Conservation (phyloP, 2,113 vertebrate genomes). For the Cyprinus carpio region DNA sequence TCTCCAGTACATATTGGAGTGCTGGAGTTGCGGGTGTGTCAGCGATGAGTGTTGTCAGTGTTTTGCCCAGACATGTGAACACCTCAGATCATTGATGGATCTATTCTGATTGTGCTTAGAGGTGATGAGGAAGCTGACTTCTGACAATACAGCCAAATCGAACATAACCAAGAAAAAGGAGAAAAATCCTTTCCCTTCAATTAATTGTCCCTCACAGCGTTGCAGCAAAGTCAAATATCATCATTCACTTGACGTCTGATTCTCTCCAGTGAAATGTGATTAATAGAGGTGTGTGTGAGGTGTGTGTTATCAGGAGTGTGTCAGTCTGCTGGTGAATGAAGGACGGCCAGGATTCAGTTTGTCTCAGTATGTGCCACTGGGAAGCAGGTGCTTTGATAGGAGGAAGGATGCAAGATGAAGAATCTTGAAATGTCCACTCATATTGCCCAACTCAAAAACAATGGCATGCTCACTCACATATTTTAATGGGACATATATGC, state of each 20-base stretch:
- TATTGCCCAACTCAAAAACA: background rate
- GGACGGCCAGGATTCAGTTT: conserved; percentile 40
- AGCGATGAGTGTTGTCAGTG: background rate
- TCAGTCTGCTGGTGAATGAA: conserved; percentile 34
- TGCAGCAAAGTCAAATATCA: conserved; percentile 38
- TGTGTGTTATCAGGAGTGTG: conserved; percentile 23
- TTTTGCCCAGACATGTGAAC: conserved; percentile 7
- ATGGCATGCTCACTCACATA: background rate
- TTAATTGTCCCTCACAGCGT: conserved; percentile 6
- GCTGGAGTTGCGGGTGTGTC: background rate
- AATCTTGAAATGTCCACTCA: background rate
- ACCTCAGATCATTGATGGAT: background rate
- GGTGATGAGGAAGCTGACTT: background rate
- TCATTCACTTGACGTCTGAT: conserved; percentile 26
- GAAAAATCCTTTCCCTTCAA: background rate
- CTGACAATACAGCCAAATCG: background rate
- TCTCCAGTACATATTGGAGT: background rate
- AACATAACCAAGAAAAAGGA: background rate
- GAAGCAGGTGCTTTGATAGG: conserved; percentile 31
- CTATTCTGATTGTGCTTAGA: background rate
- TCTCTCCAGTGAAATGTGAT: conserved; percentile 42
- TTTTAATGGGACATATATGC: background rate
- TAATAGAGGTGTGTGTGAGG: conserved; percentile 39
- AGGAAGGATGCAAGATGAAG: background rate
- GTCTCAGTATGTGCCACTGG: conserved; percentile 10